Conservation (phyloP, 2,888 invertebrate species). For the Chorisops tibialis region DNA sequence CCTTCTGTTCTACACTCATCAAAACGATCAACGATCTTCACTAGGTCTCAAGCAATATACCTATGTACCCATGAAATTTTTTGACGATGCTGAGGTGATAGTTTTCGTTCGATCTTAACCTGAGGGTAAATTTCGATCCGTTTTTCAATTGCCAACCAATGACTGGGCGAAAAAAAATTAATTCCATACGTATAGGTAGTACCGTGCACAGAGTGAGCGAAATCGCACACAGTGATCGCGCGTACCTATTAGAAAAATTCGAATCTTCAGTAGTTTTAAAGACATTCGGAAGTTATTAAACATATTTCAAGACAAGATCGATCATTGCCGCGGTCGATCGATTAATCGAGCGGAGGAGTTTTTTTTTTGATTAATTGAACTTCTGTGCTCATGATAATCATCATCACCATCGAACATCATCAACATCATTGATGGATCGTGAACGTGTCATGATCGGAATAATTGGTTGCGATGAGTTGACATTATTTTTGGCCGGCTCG, state of each 20-base stretch:
- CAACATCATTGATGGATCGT: slow-evolving; percentile 8
- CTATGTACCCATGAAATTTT: too few species aligned
- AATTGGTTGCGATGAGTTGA: slow-evolving; percentile 27
- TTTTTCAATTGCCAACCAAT: slow-evolving; percentile 19
- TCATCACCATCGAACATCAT: too few species aligned
- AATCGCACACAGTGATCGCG: too few species aligned
- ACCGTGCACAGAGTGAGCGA: too few species aligned
- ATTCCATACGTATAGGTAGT: too few species aligned
- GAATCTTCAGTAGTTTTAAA: too few species aligned
- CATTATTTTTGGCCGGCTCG: slow-evolving; percentile 3
- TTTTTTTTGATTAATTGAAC: slow-evolving; percentile 24
- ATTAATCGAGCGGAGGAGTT: neutral
- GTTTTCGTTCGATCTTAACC: slow-evolving; percentile 18
- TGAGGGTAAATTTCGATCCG: slow-evolving; percentile 21
- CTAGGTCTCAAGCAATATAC: too few species aligned
- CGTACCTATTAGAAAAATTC: too few species aligned
- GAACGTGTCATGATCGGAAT: slow-evolving; percentile 26
- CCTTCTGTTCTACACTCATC: too few species aligned
- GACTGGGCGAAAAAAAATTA: slow-evolving; percentile 18
- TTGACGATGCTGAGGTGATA: slow-evolving; percentile 14
- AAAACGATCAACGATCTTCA: too few species aligned
- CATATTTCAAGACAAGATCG: slow-evolving; percentile 25
- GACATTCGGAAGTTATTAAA: slow-evolving; percentile 16
- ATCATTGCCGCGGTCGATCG: slow-evolving; percentile 16
- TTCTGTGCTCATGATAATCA: slow-evolving; percentile 8